Evolutionary conservation across 2,797 vertebrate species (phyloP), one percentile per base, ranked within the genome.

Genomic region (Xerus rutilus): DNA sequence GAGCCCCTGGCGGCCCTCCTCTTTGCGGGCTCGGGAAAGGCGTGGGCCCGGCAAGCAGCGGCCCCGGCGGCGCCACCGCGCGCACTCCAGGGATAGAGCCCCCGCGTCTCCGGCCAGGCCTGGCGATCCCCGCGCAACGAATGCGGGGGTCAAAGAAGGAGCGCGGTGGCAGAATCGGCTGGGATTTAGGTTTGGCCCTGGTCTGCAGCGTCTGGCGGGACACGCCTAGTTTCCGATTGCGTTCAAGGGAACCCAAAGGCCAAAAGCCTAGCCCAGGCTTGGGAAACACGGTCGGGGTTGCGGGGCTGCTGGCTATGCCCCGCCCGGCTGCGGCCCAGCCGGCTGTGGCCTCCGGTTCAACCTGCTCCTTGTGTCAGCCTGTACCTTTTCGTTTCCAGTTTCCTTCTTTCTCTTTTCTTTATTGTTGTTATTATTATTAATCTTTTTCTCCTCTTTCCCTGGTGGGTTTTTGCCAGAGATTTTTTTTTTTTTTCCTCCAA

Each of bases 1-100:
- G 96, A 98, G 95, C 52, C 90, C 73, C 85, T 85, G 88, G 78
- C 57, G 9, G 82, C 89, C 91, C 45, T 96, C 67, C 89, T 97
- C 74, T 92, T 81, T 95, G 78, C 52, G 39, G 79, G 64, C 39
- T 87, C 3, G 83, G 93, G 86, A 54, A 93, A 82, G 93, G 85
- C 17, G 30, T 30, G 78, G 65, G 65, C n/a, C 7, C 7, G 83
- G 59, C 43, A 9, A 43, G 3, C 70, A 39, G 54, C 20, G 2
- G 35, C 52, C 17, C 18, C 45, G 11, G 72, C 21, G 59, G 72
- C 21, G 59, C 4, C 59, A 20, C 52, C 0, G 81, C 45, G 14
- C 32, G 12, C 87, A 23, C 81, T 4, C 10, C 2, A 0, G 54
- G 43, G 54, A 1, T 6, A 18, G 76, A 54, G 49, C 74, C n/a